Conservation (phyloP, 2,797 vertebrate species). For the Anguilla marmorata region DNA sequence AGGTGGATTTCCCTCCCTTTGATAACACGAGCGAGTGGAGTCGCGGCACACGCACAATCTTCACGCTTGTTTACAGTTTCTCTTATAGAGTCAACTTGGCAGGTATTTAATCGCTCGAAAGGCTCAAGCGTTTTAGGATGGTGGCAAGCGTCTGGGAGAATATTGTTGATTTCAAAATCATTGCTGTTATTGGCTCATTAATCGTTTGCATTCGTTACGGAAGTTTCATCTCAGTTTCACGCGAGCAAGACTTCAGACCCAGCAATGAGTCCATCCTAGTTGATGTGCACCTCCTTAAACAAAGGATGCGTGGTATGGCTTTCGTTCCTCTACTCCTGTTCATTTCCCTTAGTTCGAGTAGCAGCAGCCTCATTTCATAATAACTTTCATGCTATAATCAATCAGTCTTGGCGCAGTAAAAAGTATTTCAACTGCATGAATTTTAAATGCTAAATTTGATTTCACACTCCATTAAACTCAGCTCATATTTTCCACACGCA, state of each 20-base stretch:
- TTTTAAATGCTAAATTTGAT: background rate
- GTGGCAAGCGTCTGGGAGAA: background rate
- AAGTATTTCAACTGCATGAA: background rate
- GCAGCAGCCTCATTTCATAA: background rate
- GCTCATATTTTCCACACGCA: background rate
- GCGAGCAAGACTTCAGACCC: background rate
- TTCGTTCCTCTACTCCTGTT: background rate
- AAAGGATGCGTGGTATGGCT: background rate
- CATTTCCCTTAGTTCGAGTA: background rate
- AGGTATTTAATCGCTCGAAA: background rate
- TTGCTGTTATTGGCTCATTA: background rate
- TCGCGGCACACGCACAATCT: background rate
- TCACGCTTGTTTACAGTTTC: background rate
- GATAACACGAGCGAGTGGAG: background rate
- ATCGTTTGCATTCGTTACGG: background rate
- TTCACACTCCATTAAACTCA: background rate
- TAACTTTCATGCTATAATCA: constrained; percentile 15
- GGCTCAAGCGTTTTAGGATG: background rate
- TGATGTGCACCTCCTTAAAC: background rate
- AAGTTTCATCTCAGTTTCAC: background rate
- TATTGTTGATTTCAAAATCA: background rate
- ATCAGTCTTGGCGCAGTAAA: background rate
- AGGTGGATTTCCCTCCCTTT: background rate
- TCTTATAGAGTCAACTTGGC: background rate
- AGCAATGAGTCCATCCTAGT: background rate